Evolutionary conservation across 1,140 invertebrate genomes (phyloP), one percentile per base, ranked within the genome.

Genomic region (Euura saliciscinereae): DNA sequence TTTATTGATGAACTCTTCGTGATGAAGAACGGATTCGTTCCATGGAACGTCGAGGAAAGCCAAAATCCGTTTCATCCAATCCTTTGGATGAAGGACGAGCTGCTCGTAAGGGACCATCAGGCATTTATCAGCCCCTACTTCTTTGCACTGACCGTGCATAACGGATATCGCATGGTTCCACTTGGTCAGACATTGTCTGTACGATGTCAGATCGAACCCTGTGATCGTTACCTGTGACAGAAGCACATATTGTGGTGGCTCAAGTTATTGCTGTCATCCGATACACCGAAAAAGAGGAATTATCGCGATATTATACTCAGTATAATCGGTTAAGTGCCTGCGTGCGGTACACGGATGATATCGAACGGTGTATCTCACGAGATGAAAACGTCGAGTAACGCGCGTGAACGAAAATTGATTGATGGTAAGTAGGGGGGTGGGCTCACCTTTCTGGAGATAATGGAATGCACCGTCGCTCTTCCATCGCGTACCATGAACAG

Each of bases 401-500:
- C 28, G 28, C 28, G 28, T 28, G 28, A 28, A 28, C 28, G 28
- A 1, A 28, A 28, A 28, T 28, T 28, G 28, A 28, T 28, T 28
- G 28, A 28, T 28, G 28, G 28, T 28, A 28, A 28, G 28, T 28
- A 28, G 28, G 28, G 28, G 28, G 28, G 28, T 28, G 28, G 28
- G 28, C 73, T 77, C 83, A 94, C 94, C 91, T 97, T 96, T 82
- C 98, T 90, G n/a, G 95, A 95, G 86, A 98, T 96, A 83, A 98
- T 98, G 69, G 98, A 99, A 90, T 99, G 97, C 69, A 99, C 97
- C 7, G 97, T 98, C 45, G 98, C 98, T 71, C 98, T 91, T 3
- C 98, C 98, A 86, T 99, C 98, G 76, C 98, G 91, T 68, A 99
- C 93, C 97, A 99, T 99, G 85, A 99, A 96, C 78, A 99, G 91